Percentiles rank a stretch among this genome's conserved stretches.
Evolutionary conservation across 2,888 invertebrate species (phyloP).

Genomic region (Platypus cylindrus): DNA sequence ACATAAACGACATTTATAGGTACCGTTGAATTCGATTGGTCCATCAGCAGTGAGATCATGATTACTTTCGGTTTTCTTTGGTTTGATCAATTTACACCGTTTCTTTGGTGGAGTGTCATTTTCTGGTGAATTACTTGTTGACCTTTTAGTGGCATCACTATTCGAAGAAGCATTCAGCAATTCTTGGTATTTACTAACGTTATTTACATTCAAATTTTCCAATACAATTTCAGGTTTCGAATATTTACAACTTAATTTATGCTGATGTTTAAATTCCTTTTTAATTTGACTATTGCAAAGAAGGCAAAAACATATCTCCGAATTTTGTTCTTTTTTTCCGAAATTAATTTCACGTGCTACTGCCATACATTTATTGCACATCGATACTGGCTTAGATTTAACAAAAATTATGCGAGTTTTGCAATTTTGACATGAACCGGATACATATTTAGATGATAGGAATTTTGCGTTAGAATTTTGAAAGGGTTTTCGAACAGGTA

Average conservation of each 20-base stretch:
- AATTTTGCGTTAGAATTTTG: too few relatives aligned
- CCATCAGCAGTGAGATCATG: conserved; percentile 24
- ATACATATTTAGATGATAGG: conserved; percentile 11
- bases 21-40: conserved; percentile 27
- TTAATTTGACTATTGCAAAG: conserved; percentile 25
- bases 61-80: conserved; percentile 10
- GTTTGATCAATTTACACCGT: conserved; percentile 11
- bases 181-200: conserved; percentile 7
- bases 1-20: conserved; percentile 38
- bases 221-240: conserved; percentile 22
- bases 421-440: conserved; percentile 16
- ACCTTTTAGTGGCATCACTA: conserved; percentile 8
- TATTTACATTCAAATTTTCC: conserved; percentile 8
- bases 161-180: conserved; percentile 7
- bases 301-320: conserved; percentile 18
- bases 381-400: conserved; percentile 16
- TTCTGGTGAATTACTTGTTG: conserved; percentile 7
- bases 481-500: too few relatives aligned
- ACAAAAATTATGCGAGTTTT: conserved; percentile 18
- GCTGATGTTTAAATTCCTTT: conserved; percentile 18
- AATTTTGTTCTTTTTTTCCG: neutral
- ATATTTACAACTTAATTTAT: conserved; percentile 23
- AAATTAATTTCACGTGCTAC: neutral
- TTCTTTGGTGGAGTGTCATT: conserved; percentile 11
- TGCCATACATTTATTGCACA: conserved; percentile 17